Evolutionary conservation across 2,888 invertebrate genomes (phyloP).

Genomic region (Lepidocyrtoides sp.): DNA sequence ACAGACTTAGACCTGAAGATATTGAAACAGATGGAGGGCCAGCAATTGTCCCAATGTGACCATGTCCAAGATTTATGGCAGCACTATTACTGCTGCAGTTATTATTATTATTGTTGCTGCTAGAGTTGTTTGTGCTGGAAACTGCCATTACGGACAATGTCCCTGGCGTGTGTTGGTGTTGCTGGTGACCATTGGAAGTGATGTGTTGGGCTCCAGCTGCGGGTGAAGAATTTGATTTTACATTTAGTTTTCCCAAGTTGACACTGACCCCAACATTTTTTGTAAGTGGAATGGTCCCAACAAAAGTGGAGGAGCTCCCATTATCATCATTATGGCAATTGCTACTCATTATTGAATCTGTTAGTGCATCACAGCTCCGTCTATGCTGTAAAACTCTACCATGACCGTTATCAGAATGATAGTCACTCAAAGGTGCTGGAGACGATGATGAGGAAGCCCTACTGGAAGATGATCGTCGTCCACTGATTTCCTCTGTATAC

Average conservation of each 20-base stretch:
- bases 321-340: conserved; percentile 24
- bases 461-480: conserved; percentile 38
- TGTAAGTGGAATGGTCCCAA: conserved; percentile 69
- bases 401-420: not conserved
- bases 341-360: conserved; percentile 60
- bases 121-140: conserved; percentile 35
- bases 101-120: conserved; percentile 31
- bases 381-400: not conserved
- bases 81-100: conserved; percentile 41
- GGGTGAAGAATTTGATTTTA: conserved; percentile 74
- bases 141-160: conserved; percentile 8
- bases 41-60: conserved; percentile 76
- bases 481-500: not conserved
- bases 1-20: conserved; percentile 53
- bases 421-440: conserved; percentile 37
- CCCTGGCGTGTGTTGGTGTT: conserved; percentile 69
- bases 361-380: conserved; percentile 49
- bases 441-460: conserved; percentile 45
- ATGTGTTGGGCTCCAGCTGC: conserved; percentile 73
- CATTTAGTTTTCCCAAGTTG: conserved; percentile 69
- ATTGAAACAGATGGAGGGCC: conserved; percentile 76
- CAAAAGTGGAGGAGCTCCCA: conserved; percentile 6
- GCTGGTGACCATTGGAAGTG: conserved; percentile 68
- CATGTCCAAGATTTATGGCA: conserved; percentile 76
- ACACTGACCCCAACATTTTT: conserved; percentile 75